A percentile compares a stretch with the other conserved stretches of the same genome.
Evolutionary conservation across 2,113 vertebrate species (phyloP).

Genomic region (Psilopsiagon aymara): DNA sequence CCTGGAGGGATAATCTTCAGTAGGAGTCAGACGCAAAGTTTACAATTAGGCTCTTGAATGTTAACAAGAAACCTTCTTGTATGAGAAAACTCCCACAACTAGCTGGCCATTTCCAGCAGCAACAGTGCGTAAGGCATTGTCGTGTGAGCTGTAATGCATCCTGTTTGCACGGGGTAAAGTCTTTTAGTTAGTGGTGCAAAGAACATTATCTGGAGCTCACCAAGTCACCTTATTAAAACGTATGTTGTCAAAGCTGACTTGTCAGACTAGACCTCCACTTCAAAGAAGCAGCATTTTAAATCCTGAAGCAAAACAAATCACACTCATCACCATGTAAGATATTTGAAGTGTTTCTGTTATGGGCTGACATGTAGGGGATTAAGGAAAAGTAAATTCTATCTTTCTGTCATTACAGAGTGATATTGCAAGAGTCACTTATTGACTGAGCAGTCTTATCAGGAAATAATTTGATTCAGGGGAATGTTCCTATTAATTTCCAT

Average conservation of each 20-base stretch:
- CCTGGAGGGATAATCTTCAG: background rate
- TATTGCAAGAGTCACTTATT: slow-evolving; percentile 19
- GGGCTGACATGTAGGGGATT: background rate
- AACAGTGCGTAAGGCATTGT: background rate
- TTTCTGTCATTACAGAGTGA: background rate
- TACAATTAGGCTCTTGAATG: background rate
- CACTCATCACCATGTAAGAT: background rate
- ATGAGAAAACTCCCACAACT: background rate
- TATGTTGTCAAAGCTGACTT: background rate
- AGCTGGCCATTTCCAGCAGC: background rate
- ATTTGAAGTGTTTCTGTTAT: background rate
- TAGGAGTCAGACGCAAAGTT: background rate
- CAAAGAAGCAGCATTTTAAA: background rate
- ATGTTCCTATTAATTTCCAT: slow-evolving; percentile 30
- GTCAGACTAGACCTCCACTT: background rate
- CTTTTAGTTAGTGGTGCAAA: background rate
- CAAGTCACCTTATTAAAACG: background rate
- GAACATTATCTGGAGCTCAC: background rate
- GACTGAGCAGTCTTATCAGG: slow-evolving; percentile 1
- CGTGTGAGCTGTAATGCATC: background rate
- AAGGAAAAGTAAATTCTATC: background rate
- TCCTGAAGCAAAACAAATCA: background rate
- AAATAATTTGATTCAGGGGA: slow-evolving; percentile 44
- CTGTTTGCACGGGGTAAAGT: background rate
- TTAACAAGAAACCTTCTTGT: background rate